Evolutionary conservation across 2,797 vertebrate genomes (phyloP).

Genomic region (Rhinophrynus dorsalis): DNA sequence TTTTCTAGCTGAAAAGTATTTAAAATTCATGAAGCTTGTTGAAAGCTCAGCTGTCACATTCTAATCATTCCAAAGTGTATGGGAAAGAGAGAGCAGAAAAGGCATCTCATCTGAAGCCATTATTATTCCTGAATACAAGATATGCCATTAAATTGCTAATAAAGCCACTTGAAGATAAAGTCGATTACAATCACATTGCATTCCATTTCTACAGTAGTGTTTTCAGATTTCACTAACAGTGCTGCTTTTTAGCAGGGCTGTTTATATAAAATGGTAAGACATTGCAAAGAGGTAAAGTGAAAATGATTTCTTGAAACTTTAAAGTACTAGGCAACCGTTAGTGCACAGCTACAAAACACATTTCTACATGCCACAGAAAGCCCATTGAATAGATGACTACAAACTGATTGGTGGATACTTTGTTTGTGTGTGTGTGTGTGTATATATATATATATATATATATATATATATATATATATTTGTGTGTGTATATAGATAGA

Average conservation of each 20-base stretch:
- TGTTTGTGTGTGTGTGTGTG: no score
- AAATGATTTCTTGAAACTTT: constrained; percentile 19
- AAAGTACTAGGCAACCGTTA: neutral
- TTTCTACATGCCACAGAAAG: no score
- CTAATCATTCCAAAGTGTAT: constrained; percentile 83
- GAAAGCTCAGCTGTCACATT: constrained; percentile 84
- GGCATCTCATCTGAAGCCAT: constrained; percentile 77
- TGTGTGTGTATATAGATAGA: no score
- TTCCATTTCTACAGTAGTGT: constrained; percentile 73
- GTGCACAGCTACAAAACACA: no score
- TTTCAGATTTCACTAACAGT: constrained; percentile 67
- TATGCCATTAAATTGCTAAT: constrained; percentile 90
- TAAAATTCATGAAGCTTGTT: constrained; percentile 90
- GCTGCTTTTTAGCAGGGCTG: constrained; percentile 60
- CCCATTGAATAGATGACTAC: no score
- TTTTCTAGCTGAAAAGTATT: constrained; percentile 87
- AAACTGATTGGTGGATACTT: no score
- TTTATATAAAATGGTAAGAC: constrained; percentile 65
- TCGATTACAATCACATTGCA: constrained; percentile 78
- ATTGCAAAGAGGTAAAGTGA: constrained; percentile 56
- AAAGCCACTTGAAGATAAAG: constrained; percentile 79
- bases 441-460: no score
- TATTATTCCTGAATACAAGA: constrained; percentile 77
- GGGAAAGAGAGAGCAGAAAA: constrained; percentile 76
- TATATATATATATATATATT: no score